Evolutionary conservation across 2,888 invertebrate species (phyloP), one percentile per base, ranked within the genome.

Genomic region (Apamea epomidion): DNA sequence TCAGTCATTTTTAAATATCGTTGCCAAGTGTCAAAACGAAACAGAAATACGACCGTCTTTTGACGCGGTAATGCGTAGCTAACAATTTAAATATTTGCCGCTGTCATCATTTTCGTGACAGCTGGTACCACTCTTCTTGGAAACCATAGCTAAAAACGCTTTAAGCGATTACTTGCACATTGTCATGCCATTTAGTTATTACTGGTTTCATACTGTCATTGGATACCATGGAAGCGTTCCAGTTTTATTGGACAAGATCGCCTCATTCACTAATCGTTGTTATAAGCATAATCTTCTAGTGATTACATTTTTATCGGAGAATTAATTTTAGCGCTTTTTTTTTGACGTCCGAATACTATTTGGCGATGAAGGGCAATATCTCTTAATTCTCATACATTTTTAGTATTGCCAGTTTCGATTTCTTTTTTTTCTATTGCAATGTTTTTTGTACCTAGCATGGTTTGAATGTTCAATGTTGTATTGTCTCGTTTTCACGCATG

Each of bases 401-500:
- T n/a, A 16, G 58, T 64, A 58, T 45, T 74, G 42, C 42, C 54
- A 74, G 71, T 58, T 71, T 48, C 5, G 21, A 18, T 18, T 10
- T 32, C 1, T 16, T 58, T 37, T 70, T 73, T 58, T 67, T 7
- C 16, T 60, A 1, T 67, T n/a, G 42, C 16, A 62, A 68, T 70
- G 42, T 32, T 58, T 81, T 79, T 72, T 42, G 48, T 71, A 81
- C 82, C 69, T 72, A 81, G 81, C 86, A 82, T 74, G 85, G 75
- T 84, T 82, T 72, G 80, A 80, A 73, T 81, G 76, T 77, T 84
- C 78, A 62, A 8, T 74, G 81, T 80, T 76, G 65, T 73, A 58
- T 79, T 69, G 85, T 81, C 76, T 67, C 42, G 68, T 60, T 87
- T 86, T 68, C 67, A 51, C 64, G 78, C 80, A 80, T 80, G 83